Percentiles rank a stretch among this genome's conserved stretches.
Conservation (phyloP, 2,113 vertebrate species). For the Archilochus colubris region DNA sequence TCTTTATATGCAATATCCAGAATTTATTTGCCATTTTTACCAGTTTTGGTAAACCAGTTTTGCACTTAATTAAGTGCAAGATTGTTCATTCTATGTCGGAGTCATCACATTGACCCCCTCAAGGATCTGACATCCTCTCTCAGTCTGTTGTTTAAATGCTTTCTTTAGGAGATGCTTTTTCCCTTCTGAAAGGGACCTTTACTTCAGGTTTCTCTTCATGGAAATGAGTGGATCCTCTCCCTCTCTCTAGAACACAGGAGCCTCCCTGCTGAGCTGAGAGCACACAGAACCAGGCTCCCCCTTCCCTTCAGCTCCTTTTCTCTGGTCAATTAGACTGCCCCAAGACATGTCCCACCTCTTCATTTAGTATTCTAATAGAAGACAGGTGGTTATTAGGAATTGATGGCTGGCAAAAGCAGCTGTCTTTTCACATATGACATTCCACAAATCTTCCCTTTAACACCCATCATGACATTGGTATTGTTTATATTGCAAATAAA, state of each 20-base stretch:
- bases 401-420: not conserved
- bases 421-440: not conserved
- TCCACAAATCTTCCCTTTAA: constrained; percentile 11
- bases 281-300: not conserved
- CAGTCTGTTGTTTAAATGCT: not conserved
- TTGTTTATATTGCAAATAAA: constrained; percentile 50
- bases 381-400: constrained; percentile 4
- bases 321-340: not conserved
- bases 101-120: not conserved
- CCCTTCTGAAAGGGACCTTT: constrained; percentile 37
- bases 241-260: not conserved
- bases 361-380: not conserved
- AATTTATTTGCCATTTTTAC: constrained; percentile 65
- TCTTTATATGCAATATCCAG: constrained; percentile 51
- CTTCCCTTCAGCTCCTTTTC: constrained; percentile 9
- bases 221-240: constrained; percentile 20
- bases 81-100: constrained; percentile 15
- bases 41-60: not conserved
- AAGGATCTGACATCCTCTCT: not conserved
- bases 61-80: constrained; percentile 18
- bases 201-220: constrained; percentile 38
- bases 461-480: not conserved
- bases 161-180: not conserved
- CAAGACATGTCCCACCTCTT: not conserved
- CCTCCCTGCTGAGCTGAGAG: constrained; percentile 4